A percentile compares a stretch with the other conserved stretches of the same genome.
These are phyloP conservation scores for Naja naja DNA, from an alignment of 2,113 vertebrate species.

Conservation along the genomic window DNA sequence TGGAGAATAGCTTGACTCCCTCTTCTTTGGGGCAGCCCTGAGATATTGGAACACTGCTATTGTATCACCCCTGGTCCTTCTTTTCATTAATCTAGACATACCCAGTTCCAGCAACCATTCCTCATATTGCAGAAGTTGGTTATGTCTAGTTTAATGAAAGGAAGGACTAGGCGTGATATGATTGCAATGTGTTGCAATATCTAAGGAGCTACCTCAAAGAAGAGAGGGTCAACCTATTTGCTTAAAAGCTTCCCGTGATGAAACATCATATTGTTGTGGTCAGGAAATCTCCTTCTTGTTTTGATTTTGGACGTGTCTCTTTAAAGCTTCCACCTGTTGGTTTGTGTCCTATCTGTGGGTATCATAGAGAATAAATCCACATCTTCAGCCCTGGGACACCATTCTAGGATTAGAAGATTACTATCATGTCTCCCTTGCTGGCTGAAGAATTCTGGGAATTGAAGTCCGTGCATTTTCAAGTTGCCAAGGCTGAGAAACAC, in stretches of 20 bases:
- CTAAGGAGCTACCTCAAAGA: no score
- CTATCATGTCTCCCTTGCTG: neutral
- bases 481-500: neutral
- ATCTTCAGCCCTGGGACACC: neutral
- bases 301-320: neutral
- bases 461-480: neutral
- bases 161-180: no score
- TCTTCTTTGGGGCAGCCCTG: no score
- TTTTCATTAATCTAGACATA: no score
- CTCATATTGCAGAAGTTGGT: no score
- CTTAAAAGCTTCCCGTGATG: neutral
- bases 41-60: no score
- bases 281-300: neutral
- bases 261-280: neutral
- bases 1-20: no score
- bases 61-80: no score
- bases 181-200: no score
- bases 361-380: neutral
- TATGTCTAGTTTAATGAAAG: no score
- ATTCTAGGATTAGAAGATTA: neutral
- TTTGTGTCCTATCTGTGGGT: neutral
- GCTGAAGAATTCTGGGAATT: neutral
- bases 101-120: no score
- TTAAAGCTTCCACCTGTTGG: neutral
- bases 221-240: neutral